Percentiles rank a stretch among this genome's conserved stretches.
Conservation (phyloP, 2,113 vertebrate genomes). For the Garra rufa region DNA sequence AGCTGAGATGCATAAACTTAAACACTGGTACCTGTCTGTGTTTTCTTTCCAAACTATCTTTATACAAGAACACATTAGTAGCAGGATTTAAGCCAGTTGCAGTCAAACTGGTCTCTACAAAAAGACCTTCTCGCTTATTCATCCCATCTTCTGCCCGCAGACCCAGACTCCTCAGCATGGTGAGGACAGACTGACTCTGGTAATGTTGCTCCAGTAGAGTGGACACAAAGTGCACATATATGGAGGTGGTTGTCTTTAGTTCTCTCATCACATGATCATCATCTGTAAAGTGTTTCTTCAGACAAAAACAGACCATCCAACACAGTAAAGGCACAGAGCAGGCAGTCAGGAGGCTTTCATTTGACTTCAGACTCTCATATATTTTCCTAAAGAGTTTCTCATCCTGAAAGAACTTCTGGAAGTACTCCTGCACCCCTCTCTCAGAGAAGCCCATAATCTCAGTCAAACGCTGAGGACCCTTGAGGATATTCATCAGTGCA, state of each 20-base stretch:
- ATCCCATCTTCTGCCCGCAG: neutral
- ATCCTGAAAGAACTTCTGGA: too few species aligned
- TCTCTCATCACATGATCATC: too few species aligned
- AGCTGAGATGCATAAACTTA: too few species aligned
- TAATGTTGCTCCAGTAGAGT: neutral
- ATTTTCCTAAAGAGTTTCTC: too few species aligned
- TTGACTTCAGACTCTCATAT: too few species aligned
- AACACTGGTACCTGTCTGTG: too few species aligned
- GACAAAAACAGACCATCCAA: slow-evolving; percentile 10
- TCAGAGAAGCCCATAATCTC: slow-evolving; percentile 14
- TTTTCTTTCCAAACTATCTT: neutral
- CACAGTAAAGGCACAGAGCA: too few species aligned
- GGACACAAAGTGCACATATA: too few species aligned
- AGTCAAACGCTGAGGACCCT: neutral
- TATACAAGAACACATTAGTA: neutral
- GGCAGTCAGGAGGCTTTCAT: too few species aligned
- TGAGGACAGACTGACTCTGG: neutral
- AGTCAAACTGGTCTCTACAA: neutral
- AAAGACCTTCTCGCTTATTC: neutral
- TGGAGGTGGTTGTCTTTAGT: too few species aligned
- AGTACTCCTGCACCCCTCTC: neutral
- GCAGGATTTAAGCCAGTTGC: neutral
- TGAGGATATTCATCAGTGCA: neutral
- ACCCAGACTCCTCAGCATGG: neutral
- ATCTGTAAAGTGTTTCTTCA: too few species aligned